Percentiles rank a stretch among this genome's conserved stretches.
Conservation (phyloP, 2,113 vertebrate species). For the Odocoileus hemionus region DNA sequence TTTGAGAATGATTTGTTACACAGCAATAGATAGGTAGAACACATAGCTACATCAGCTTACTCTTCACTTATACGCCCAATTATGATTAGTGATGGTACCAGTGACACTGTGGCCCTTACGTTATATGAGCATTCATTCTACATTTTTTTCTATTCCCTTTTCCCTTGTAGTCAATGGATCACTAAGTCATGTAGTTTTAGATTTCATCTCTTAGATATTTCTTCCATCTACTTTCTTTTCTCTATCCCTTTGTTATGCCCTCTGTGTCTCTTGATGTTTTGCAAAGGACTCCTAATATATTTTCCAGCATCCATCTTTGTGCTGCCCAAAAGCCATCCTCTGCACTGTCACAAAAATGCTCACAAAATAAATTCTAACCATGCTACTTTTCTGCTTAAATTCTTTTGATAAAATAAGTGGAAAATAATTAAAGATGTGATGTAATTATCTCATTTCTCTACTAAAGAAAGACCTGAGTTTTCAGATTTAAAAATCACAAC, state of each 20-base stretch:
- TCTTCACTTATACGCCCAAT: not conserved
- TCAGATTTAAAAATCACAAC: not conserved
- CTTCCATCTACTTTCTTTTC: not conserved
- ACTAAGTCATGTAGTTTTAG: not conserved
- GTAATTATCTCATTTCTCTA: not conserved
- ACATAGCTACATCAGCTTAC: not conserved
- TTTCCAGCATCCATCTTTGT: not conserved
- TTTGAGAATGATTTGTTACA: not conserved
- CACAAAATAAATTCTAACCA: not conserved
- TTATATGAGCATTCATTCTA: not conserved
- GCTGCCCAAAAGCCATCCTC: not conserved
- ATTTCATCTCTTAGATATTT: not conserved
- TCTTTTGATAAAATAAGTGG: not conserved
- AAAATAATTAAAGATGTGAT: not conserved
- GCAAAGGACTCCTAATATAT: not conserved
- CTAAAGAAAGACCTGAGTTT: not conserved
- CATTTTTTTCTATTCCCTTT: not conserved
- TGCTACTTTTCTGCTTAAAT: not conserved
- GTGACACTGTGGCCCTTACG: not conserved
- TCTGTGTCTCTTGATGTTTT: not conserved
- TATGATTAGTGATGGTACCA: not conserved
- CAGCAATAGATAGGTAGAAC: not conserved
- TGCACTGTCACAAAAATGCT: not conserved
- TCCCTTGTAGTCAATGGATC: not conserved
- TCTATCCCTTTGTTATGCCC: not conserved